Base-by-base conservation (phyloP, 2,797 vertebrate species). In the Notolabrus celidotus region DNA sequence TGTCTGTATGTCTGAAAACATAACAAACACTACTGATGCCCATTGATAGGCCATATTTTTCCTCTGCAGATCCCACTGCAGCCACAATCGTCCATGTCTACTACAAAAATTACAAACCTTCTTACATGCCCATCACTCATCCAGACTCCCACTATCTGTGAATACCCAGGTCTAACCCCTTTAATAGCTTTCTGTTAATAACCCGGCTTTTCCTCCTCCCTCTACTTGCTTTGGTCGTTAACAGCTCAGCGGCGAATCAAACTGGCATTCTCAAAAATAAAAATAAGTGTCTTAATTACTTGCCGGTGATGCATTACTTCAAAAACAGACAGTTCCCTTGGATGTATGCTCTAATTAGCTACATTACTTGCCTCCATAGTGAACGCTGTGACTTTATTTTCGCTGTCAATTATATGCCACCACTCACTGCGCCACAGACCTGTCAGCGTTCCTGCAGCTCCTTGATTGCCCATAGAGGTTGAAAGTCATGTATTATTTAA, bases 401-500 rank as follows among this genome's bases (percentile, higher is more conserved):
- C 19, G 31, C 70, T 54, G 79, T 80, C 67, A 83, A 52, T 74
- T 77, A 74, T 5, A 46, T 33, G 65, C 74, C 71, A 43, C 73
- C 54, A 5, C 75, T 56, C 65, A 56, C 68, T 54, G 61, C 23
- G 57, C 56, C 29, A 15, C 34, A 33, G 8, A 53, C 72, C 75
- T 70, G 62, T 71, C 77, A 43, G 16, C 10, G 15, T 33, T 10
- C 20, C 64, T 52, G 52, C 67, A 42, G 33, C 22, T 66, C 50
- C 71, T 47, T 59, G 57, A 82, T 71, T 74, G 53, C 52, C 43
- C 45, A 33, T 53, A 55, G 69, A 82, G 50, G 49, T 59, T 63
- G 31, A 84, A 79, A 77, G 47, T 80, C 77, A 67, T 72, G 43
- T 23, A 75, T 78, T 81, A 74, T 81, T 82, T 66, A 77, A 47